Conservation (phyloP, 2,888 invertebrate genomes). For the Pecten maximus region DNA sequence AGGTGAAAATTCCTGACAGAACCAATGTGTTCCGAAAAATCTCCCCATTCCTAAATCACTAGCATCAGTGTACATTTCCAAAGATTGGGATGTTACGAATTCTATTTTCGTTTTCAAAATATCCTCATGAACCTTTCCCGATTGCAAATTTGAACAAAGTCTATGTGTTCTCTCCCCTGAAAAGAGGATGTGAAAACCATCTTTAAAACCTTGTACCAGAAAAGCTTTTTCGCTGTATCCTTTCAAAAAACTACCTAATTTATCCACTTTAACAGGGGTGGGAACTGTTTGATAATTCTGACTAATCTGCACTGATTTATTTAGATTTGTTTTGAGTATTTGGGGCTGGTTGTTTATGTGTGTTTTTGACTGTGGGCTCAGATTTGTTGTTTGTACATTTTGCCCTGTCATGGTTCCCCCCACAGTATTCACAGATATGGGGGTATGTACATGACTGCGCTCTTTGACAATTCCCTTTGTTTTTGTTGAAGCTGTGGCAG, state of each 20-base stretch:
- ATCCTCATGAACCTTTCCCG: neutral
- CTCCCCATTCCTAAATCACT: slow-evolving; percentile 43
- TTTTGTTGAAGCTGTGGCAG: neutral
- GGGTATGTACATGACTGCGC: neutral
- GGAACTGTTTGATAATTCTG: too few species aligned
- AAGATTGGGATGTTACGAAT: neutral
- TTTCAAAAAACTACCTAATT: too few species aligned
- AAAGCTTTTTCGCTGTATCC: too few species aligned
- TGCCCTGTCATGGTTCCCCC: neutral
- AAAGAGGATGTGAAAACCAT: too few species aligned
- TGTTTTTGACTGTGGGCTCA: neutral
- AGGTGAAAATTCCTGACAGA: slow-evolving; percentile 39
- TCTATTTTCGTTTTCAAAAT: neutral
- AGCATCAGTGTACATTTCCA: slow-evolving; percentile 43
- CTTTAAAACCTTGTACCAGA: too few species aligned
- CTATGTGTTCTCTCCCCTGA: too few species aligned
- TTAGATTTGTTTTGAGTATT: too few species aligned
- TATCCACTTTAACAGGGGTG: too few species aligned
- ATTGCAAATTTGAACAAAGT: too few species aligned
- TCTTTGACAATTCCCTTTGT: neutral
- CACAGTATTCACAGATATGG: neutral
- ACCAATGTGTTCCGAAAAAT: slow-evolving; percentile 38
- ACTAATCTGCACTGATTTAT: too few species aligned
- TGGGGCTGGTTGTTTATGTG: neutral
- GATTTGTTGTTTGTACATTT: neutral